phyloP scores from a whole-genome alignment of 2,113 vertebrate genomes.

The Butorides virescens region DNA sequence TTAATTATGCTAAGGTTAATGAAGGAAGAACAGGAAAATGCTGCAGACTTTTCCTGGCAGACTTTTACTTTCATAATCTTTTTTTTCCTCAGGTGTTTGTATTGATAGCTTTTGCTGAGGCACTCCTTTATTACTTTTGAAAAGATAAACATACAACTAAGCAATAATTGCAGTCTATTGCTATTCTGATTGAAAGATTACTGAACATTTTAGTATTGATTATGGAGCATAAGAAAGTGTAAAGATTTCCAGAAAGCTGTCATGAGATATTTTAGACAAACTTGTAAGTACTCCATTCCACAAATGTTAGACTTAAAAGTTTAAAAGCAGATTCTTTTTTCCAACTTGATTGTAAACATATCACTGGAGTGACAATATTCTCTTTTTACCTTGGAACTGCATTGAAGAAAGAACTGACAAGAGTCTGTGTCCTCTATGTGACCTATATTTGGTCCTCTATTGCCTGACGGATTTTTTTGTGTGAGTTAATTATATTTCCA shows the following conservation, averaged over 20 bases:
- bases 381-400: background rate
- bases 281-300: background rate
- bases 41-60: background rate
- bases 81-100: background rate
- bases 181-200: background rate
- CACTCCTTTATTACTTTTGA: background rate
- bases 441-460: background rate
- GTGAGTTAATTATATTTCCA: background rate
- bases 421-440: background rate
- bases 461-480: background rate
- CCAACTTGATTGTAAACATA: background rate
- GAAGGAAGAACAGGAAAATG: background rate
- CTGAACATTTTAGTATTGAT: background rate
- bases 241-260: background rate
- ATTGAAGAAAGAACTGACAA: background rate
- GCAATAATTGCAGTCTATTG: background rate
- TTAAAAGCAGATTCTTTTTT: background rate
- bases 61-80: background rate
- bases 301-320: background rate
- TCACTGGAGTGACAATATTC: background rate
- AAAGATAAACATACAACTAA: background rate
- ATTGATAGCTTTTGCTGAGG: background rate
- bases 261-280: background rate
- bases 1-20: background rate
- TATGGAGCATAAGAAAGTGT: background rate